phyloP scores from a whole-genome alignment of 2,113 vertebrate species.

The Platysteira castanea region DNA sequence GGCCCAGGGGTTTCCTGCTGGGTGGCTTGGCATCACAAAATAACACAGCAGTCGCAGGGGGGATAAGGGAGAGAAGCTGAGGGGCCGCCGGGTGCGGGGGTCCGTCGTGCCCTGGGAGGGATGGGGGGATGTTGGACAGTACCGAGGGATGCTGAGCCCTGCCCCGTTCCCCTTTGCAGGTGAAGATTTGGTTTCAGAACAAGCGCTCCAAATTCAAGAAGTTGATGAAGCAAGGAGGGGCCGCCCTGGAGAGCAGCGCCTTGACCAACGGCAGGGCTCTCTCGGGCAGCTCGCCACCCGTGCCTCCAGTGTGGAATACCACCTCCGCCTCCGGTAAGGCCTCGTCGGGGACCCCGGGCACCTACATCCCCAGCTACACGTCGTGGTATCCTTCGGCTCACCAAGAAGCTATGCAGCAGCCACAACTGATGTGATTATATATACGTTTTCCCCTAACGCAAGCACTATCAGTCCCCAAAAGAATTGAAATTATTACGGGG shows the following conservation, averaged over 20 bases:
- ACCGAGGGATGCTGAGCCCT: not conserved
- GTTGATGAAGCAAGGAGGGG: slow-evolving; percentile 89
- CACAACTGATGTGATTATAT: slow-evolving; percentile 92
- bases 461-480: slow-evolving; percentile 3
- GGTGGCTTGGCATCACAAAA: not conserved
- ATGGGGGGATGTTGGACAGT: not conserved
- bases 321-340: slow-evolving; percentile 87
- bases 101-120: not conserved
- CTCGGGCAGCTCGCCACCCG: slow-evolving; percentile 86
- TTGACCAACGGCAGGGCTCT: slow-evolving; percentile 89
- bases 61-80: not conserved
- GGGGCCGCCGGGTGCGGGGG: too few species aligned
- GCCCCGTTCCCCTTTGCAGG: slow-evolving; percentile 66
- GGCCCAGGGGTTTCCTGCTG: not conserved
- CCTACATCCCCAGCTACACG: slow-evolving; percentile 98
- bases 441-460: not conserved
- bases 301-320: slow-evolving; percentile 92
- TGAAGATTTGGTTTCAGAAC: slow-evolving; percentile 99
- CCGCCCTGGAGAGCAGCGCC: slow-evolving; percentile 85
- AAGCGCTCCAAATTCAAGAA: slow-evolving; percentile 99
- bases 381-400: slow-evolving; percentile 96
- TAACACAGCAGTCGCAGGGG: not conserved
- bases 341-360: slow-evolving; percentile 82
- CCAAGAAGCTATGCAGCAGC: slow-evolving; percentile 99
- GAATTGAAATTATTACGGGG: not conserved